phyloP scores from a whole-genome alignment of 1,140 invertebrate species.

The Homarus americanus region DNA sequence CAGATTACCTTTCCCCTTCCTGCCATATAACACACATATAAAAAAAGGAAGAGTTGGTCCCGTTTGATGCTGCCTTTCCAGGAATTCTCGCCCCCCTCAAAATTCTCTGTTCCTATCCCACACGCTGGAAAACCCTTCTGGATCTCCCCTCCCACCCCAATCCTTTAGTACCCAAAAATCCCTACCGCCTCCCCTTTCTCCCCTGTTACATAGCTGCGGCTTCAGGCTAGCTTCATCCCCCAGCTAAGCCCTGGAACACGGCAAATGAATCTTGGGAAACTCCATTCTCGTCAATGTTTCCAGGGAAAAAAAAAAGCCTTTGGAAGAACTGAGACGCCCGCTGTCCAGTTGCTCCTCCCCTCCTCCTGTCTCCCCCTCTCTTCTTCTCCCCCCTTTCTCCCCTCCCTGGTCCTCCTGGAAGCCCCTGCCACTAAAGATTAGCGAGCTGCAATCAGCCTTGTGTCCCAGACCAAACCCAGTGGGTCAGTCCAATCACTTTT shows the following conservation, averaged over 20 bases:
- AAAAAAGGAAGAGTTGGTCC: background rate
- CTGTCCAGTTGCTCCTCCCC: too few relatives aligned
- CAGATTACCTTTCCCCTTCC: background rate
- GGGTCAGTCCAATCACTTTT: too few relatives aligned
- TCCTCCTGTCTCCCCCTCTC: too few relatives aligned
- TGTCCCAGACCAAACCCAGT: too few relatives aligned
- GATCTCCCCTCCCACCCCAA: background rate
- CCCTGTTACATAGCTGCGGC: background rate
- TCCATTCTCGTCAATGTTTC: background rate
- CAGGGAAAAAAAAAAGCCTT: background rate
- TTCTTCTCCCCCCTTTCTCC: too few relatives aligned
- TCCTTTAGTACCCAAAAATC: background rate
- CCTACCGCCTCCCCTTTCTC: background rate
- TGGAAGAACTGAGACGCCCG: background rate
- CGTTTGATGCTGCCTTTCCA: conserved; percentile 2
- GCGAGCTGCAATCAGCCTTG: too few relatives aligned
- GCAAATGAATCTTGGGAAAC: background rate
- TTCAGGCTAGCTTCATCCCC: background rate
- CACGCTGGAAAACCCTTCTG: background rate
- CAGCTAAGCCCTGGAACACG: background rate
- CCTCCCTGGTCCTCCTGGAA: too few relatives aligned
- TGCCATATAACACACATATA: too few relatives aligned
- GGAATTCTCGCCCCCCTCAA: background rate
- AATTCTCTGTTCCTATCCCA: conserved; percentile 3
- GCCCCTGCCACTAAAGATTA: too few relatives aligned